A percentile compares a stretch with the other conserved stretches of the same genome.
Evolutionary conservation across 2,888 invertebrate species (phyloP).

Genomic region (Carterocephalus palaemon): DNA sequence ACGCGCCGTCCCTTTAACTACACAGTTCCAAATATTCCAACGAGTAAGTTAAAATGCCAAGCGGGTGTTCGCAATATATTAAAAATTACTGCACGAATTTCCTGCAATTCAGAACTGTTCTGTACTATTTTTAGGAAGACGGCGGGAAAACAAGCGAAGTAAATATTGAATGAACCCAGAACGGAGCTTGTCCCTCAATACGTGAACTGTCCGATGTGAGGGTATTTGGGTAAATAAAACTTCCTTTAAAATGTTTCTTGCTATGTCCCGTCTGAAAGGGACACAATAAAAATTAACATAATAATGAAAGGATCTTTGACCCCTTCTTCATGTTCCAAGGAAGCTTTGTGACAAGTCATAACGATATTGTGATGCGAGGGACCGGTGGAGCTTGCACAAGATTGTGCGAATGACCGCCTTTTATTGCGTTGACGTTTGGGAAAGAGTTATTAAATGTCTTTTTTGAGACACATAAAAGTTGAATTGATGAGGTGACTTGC

Average conservation of each 20-base stretch:
- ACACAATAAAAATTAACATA: slow-evolving; percentile 64
- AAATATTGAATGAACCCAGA: slow-evolving; percentile 61
- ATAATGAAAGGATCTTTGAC: slow-evolving; percentile 50
- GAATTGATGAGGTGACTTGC: slow-evolving; percentile 1
- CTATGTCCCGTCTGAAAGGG: slow-evolving; percentile 48
- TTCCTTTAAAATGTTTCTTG: slow-evolving; percentile 42
- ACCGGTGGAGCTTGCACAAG: slow-evolving; percentile 15
- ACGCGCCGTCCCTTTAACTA: slow-evolving; percentile 1
- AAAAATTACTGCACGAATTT: slow-evolving; percentile 25
- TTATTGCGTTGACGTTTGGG: slow-evolving; percentile 16
- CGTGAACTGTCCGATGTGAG: slow-evolving; percentile 56
- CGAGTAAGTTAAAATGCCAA: slow-evolving; percentile 14
- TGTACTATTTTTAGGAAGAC: slow-evolving; percentile 22
- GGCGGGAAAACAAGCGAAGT: slow-evolving; percentile 41
- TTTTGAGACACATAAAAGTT: slow-evolving; percentile 11
- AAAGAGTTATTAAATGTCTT: slow-evolving; percentile 14
- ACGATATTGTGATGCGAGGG: slow-evolving; percentile 15
- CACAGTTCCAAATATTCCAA: slow-evolving; percentile 21
- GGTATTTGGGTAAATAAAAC: slow-evolving; percentile 44
- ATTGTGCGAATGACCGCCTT: slow-evolving; percentile 22
- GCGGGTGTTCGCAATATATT: slow-evolving; percentile 21
- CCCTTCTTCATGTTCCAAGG: slow-evolving; percentile 27
- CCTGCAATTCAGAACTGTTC: slow-evolving; percentile 17
- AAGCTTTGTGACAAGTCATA: slow-evolving; percentile 18
- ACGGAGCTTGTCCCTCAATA: slow-evolving; percentile 56